Base-by-base conservation (phyloP, 2,888 invertebrate species). In the Parnassius mnemosyne region DNA sequence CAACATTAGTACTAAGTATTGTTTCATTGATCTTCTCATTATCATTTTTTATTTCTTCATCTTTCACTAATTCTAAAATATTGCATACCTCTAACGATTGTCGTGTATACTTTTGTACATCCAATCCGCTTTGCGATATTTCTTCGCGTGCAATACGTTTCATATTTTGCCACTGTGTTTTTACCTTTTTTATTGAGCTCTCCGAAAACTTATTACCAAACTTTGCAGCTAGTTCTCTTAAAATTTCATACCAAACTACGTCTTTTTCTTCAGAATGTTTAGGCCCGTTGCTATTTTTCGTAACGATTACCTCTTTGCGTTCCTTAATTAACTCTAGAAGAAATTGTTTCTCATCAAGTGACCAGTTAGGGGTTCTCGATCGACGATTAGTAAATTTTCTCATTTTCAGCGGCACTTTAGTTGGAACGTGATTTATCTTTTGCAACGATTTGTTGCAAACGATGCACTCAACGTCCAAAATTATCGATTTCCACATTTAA, bases 141-240 rank as follows among this genome's bases (percentile, higher is more conserved):
- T 92, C 91, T 67, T 89, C 89, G 3, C 90, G 87, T 10, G 91
- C 90, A 56, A 89, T 85, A 13, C 89, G 81, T 72, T 90, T 92
- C 90, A 92, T 92, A 66, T 91, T 91, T 69, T 91, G 91, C 92
- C 92, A 92, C 68, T 91, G 90, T 3, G 89, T 90, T 69, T 91
- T 91, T 49, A 92, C 85, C 75, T 91, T 91, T 68, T 90, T 91
- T 41, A 84, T 85, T 16, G 88, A 85, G 66, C 83, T 89, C 12
- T 76, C 81, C 52, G 75, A 74, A 71, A 91, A 91, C 69, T 91
- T 92, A 60, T 73, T 77, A 3, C 91, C 90, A 58, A 86, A 91
- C 67, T 78, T 85, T n/a, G 69, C 61, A 1, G 79, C 74, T 59
- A 92, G 72, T 63, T 83, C 80, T 25, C 72, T 72, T 62, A 91